A percentile compares a stretch with the other conserved stretches of the same genome.
Evolutionary conservation across 2,888 invertebrate genomes (phyloP).

Genomic region (Dolichopus griseipennis): DNA sequence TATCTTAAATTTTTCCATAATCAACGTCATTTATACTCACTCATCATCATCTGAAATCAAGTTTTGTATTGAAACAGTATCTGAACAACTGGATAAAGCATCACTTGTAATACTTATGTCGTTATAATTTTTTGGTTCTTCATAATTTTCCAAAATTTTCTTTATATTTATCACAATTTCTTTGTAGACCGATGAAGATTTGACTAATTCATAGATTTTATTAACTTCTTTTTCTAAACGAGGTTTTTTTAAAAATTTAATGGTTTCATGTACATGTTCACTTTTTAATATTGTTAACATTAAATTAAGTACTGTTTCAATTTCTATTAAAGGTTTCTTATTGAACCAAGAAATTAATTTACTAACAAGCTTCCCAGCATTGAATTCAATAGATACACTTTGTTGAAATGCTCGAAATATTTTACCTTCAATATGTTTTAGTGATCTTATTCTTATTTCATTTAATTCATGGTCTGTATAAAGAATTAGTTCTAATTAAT

Average conservation of each 20-base stretch:
- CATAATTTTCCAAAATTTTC: slow-evolving; percentile 20
- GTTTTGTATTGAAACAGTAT: neutral
- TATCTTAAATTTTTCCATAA: no score
- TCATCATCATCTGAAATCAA: slow-evolving; percentile 12
- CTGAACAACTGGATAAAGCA: neutral
- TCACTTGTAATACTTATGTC: slow-evolving; percentile 8
- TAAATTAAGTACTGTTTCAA: slow-evolving; percentile 32
- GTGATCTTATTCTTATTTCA: slow-evolving; percentile 37
- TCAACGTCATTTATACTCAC: slow-evolving; percentile 2
- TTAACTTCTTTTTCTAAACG: slow-evolving; percentile 31
- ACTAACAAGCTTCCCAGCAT: slow-evolving; percentile 34
- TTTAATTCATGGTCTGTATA: slow-evolving; percentile 31
- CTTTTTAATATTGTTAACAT: slow-evolving; percentile 33
- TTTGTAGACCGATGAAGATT: slow-evolving; percentile 17
- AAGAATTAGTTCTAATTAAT: neutral
- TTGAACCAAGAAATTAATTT: slow-evolving; percentile 40
- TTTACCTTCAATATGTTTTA: slow-evolving; percentile 35
- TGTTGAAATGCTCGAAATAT: slow-evolving; percentile 31
- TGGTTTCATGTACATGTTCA: slow-evolving; percentile 26
- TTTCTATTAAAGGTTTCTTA: slow-evolving; percentile 27
- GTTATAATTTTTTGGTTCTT: neutral
- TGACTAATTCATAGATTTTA: slow-evolving; percentile 31
- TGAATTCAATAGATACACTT: slow-evolving; percentile 30
- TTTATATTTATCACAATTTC: slow-evolving; percentile 28
- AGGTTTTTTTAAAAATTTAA: slow-evolving; percentile 28